Percentiles rank a stretch among this genome's conserved stretches.
Evolutionary conservation across 1,140 invertebrate species (phyloP).

Genomic region (Tetramorium simillimum): DNA sequence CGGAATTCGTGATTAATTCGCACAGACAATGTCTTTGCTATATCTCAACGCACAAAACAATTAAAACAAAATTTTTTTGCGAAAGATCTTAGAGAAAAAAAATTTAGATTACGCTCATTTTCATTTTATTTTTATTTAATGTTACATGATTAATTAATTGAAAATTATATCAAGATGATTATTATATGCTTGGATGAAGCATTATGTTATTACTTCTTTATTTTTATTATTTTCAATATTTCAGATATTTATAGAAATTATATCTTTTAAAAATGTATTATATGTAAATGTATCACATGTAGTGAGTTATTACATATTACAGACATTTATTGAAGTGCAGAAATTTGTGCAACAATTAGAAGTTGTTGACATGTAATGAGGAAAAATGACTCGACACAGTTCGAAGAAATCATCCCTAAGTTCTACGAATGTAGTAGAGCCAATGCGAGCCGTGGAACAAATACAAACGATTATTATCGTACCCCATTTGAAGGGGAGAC

Average conservation of each 20-base stretch:
- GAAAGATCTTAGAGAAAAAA: background rate
- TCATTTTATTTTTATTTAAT: background rate
- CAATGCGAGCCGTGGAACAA: slow-evolving; percentile 67
- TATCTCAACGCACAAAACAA: background rate
- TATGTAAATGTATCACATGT: background rate
- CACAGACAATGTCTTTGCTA: background rate
- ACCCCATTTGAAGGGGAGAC: slow-evolving; percentile 82
- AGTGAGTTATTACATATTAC: background rate
- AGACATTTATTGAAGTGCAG: background rate
- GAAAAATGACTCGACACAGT: slow-evolving; percentile 30
- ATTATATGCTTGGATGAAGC: background rate
- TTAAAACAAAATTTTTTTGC: background rate
- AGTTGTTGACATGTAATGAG: background rate
- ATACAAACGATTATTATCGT: slow-evolving; percentile 82
- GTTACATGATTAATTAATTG: background rate
- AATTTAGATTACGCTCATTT: background rate
- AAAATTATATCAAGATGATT: background rate
- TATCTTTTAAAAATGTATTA: background rate
- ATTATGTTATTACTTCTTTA: background rate
- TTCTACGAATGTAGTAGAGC: slow-evolving; percentile 45
- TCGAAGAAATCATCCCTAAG: slow-evolving; percentile 47
- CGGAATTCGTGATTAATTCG: background rate
- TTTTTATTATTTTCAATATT: background rate
- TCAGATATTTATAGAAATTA: slow-evolving; percentile 10
- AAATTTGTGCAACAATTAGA: slow-evolving; percentile 23